phyloP scores from a whole-genome alignment of 2,113 vertebrate genomes.

The Galemys pyrenaicus region DNA sequence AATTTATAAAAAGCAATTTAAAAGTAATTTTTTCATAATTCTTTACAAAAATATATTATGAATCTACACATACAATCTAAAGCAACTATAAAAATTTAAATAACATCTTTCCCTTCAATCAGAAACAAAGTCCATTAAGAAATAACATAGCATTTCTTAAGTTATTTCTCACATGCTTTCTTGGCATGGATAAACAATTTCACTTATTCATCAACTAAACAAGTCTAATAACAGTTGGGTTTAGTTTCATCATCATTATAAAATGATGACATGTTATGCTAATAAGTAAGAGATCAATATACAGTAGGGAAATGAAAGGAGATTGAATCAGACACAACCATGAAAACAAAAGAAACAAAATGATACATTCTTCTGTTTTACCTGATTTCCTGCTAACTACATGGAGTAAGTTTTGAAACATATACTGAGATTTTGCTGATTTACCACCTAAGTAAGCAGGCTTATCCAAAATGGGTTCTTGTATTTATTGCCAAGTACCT shows the following conservation, averaged over 20 bases:
- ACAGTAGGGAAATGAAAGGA: neutral
- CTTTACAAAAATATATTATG: neutral
- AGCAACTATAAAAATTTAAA: neutral
- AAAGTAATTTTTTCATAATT: conserved; percentile 41
- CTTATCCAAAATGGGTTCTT: neutral
- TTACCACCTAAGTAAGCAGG: conserved; percentile 56
- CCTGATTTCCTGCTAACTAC: conserved; percentile 74
- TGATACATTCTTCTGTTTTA: conserved; percentile 48
- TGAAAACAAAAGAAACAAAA: neutral
- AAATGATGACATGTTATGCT: neutral
- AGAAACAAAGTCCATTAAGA: neutral
- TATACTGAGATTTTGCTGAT: conserved; percentile 63
- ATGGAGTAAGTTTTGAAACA: conserved; percentile 40
- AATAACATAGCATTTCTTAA: neutral
- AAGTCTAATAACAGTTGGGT: neutral
- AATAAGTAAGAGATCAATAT: neutral
- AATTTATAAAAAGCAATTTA: neutral
- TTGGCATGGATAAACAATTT: neutral
- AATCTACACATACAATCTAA: neutral
- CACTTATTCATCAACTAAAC: neutral
- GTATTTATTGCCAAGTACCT: conserved; percentile 7
- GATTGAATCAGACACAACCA: neutral
- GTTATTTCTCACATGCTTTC: neutral
- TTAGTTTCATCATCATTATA: conserved; percentile 20
- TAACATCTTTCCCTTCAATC: neutral